Base-by-base conservation (phyloP, 2,113 vertebrate species). In the Thamnaconus septentrionalis region DNA sequence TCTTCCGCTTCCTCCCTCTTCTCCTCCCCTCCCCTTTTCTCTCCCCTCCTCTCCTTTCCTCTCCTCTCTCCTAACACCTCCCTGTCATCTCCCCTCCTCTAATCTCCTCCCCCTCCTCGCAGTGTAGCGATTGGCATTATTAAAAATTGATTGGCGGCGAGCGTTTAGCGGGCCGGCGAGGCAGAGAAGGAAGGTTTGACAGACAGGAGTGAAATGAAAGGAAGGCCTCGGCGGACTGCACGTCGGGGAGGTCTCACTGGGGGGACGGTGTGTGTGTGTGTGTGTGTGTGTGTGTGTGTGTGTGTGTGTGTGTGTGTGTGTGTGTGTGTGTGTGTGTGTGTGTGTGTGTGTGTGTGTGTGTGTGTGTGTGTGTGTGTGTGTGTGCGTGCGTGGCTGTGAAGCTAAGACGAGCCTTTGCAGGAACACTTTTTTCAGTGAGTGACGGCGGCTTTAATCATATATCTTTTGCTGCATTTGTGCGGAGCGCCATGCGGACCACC, bases 71-170 rank as follows among this genome's bases (percentile, higher is more conserved):
- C 5, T n/a, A 31, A 31, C 18, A 31, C 5, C 18, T 31, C 18
- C 18, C 50, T 51, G 4, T 12, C 50, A 5, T 51, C 5, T n/a
- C 6, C 46, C 41, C 39, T 41, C 18, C 53, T 9, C 55, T 31
- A 31, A 31, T 31, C 18, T 61, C 42, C 61, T 62, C 58, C 69
- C 72, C 79, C 85, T 84, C 78, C 83, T 83, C 82, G 83, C 88
- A 80, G 78, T 59, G 66, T 82, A 65, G 87, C 88, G 78, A 92
- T 90, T 92, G 91, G 88, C 89, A 89, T 92, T 92, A 92, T 92
- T 91, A 92, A 92, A 92, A 90, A 92, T 91, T 90, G 89, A 92
- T 91, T 92, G 88, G 87, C 77, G 78, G 80, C 75, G 77, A 89
- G 84, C 81, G 65, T 88, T 91, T 86, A 87, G 84, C 80, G 71